phyloP scores from a whole-genome alignment of 2,113 vertebrate genomes.

The Xiphophorus couchianus region DNA sequence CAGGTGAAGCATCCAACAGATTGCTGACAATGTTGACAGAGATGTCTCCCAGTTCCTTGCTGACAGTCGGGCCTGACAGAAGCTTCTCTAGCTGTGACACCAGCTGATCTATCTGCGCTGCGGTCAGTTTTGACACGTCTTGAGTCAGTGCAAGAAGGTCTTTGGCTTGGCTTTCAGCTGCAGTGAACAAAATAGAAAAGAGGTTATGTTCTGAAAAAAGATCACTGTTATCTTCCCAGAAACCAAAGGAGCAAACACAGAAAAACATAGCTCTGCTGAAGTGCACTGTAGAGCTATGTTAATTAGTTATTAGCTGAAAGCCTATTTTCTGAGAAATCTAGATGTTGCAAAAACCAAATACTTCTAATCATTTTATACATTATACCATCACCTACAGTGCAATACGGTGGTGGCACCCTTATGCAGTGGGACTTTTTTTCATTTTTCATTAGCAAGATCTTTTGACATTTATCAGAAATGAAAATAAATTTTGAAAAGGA shows the following conservation, averaged over 20 bases:
- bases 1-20: slow-evolving; percentile 80
- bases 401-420: background rate
- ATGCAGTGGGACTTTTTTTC: background rate
- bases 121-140: slow-evolving; percentile 64
- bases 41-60: slow-evolving; percentile 72
- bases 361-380: background rate
- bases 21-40: slow-evolving; percentile 84
- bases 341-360: background rate
- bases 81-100: slow-evolving; percentile 84
- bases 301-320: background rate
- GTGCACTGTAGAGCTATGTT: too few species aligned
- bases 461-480: too few species aligned
- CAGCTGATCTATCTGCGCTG: slow-evolving; percentile 80
- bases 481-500: too few species aligned
- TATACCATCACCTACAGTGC: background rate
- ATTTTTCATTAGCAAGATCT: background rate
- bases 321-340: background rate
- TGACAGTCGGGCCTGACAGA: slow-evolving; percentile 74
- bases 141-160: slow-evolving; percentile 54
- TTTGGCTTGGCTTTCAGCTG: slow-evolving; percentile 40
- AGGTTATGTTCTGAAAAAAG: background rate
- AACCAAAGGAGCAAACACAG: background rate
- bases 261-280: too few species aligned
- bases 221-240: too few species aligned
- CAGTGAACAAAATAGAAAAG: background rate